Conservation (phyloP, 2,797 vertebrate genomes). For the Sebastes kiyomatsui region DNA sequence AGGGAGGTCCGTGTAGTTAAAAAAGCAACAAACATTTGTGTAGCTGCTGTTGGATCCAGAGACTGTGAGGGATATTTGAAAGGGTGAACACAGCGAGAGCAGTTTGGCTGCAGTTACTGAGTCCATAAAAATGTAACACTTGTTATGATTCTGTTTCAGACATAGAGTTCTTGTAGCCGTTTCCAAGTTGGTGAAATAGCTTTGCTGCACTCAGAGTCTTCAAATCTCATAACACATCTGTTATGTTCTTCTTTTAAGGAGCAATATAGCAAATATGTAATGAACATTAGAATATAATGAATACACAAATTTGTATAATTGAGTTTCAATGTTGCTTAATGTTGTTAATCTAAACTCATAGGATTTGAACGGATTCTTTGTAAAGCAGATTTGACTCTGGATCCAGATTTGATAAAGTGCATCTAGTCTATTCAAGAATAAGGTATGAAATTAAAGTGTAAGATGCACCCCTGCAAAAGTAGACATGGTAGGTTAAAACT, state of each 20-base stretch:
- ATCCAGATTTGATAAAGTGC: neutral
- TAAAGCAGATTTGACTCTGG: neutral
- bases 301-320: neutral
- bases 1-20: neutral
- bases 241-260: neutral
- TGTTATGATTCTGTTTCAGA: neutral
- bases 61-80: neutral
- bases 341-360: neutral
- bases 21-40: neutral
- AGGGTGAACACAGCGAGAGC: neutral
- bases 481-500: neutral
- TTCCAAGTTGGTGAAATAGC: neutral
- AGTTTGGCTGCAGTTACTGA: neutral
- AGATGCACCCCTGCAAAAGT: neutral
- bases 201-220: neutral
- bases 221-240: neutral
- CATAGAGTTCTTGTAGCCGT: neutral
- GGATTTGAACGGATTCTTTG: slow-evolving; percentile 4
- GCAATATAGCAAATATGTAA: neutral
- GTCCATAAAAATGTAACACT: slow-evolving; percentile 1
- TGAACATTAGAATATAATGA: neutral
- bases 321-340: neutral
- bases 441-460: neutral
- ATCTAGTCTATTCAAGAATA: neutral
- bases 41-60: neutral